Evolutionary conservation across 2,113 vertebrate genomes (phyloP).

Genomic region (Podocnemis expansa): DNA sequence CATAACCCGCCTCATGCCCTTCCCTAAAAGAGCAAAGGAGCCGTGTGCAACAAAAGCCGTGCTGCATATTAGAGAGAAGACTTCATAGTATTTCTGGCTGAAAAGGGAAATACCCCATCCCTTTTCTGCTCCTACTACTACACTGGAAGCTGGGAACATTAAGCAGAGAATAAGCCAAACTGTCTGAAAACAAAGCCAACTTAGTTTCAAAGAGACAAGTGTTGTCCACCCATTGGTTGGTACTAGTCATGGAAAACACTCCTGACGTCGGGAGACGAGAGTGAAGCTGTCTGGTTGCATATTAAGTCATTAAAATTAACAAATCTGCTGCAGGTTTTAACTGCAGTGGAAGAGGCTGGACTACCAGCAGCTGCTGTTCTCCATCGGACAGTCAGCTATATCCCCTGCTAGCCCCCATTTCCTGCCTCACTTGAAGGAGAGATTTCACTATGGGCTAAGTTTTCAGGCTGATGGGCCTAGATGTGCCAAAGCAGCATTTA

Average conservation of each 20-base stretch:
- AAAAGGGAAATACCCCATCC: background rate
- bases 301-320: background rate
- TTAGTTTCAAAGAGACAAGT: background rate
- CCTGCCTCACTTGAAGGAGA: background rate
- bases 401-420: background rate
- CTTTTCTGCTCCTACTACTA: background rate
- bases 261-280: background rate
- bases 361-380: conserved; percentile 5
- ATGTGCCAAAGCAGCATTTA: conserved; percentile 2
- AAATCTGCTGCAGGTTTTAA: conserved; percentile 20
- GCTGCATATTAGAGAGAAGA: background rate
- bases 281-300: background rate
- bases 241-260: background rate
- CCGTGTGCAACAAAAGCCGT: background rate
- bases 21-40: background rate
- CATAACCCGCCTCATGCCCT: background rate
- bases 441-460: background rate
- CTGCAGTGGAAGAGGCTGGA: conserved; percentile 18
- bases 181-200: background rate
- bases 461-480: background rate
- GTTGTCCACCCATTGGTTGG: background rate
- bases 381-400: fast-evolving
- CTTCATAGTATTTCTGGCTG: background rate
- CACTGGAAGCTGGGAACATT: background rate
- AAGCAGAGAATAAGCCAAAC: background rate